Evolutionary conservation across 2,888 invertebrate genomes (phyloP).

Genomic region (Apamea anceps): DNA sequence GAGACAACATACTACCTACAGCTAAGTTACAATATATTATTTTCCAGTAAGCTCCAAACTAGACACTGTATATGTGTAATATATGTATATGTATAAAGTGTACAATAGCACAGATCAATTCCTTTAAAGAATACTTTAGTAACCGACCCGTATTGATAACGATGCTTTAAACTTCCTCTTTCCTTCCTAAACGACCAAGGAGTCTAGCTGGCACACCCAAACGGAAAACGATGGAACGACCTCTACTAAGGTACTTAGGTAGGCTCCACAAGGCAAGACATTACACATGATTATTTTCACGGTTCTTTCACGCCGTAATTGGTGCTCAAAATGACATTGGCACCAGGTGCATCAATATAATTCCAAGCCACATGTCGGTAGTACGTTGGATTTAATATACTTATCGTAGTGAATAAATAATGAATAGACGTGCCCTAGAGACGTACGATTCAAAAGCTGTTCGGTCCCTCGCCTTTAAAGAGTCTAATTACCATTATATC

Average conservation of each 20-base stretch:
- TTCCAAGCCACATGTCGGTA: slow-evolving; percentile 48
- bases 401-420: slow-evolving; percentile 33
- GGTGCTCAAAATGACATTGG: slow-evolving; percentile 51
- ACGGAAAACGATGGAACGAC: slow-evolving; percentile 11
- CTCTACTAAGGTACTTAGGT: background rate
- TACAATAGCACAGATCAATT: background rate
- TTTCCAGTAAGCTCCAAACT: background rate
- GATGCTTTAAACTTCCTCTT: background rate
- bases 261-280: background rate
- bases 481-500: no score
- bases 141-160: background rate
- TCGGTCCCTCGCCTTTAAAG: background rate
- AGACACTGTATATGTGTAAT: no score
- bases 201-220: background rate
- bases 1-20: no score
- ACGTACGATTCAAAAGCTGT: slow-evolving; percentile 3
- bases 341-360: slow-evolving; percentile 55
- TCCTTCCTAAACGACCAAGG: background rate
- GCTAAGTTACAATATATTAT: no score
- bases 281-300: slow-evolving; percentile 47
- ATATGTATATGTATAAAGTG: no score
- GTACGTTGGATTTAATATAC: slow-evolving; percentile 31
- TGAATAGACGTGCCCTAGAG: slow-evolving; percentile 21
- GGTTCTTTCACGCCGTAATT: slow-evolving; percentile 52
- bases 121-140: background rate